Evolutionary conservation across 2,888 invertebrate species (phyloP).

Genomic region (Lingula anatina): DNA sequence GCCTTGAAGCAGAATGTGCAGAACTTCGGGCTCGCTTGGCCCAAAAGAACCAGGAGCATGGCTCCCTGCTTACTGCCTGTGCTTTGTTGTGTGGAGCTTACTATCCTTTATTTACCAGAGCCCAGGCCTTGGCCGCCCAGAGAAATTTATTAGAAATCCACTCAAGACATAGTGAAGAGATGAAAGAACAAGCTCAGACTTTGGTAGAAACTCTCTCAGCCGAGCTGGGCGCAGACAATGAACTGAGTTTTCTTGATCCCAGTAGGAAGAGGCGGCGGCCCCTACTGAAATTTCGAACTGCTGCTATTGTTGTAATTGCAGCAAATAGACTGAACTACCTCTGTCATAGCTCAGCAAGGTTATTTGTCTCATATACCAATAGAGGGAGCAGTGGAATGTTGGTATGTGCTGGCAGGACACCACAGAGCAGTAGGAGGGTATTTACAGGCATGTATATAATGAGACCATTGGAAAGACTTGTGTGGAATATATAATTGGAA

Average conservation of each 20-base stretch:
- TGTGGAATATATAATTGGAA: no score
- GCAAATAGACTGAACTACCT: conserved; percentile 34
- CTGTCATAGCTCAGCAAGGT: no score
- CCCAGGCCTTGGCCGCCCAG: conserved; percentile 24
- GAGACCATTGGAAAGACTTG: no score
- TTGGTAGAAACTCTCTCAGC: conserved; percentile 24
- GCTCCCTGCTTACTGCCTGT: conserved; percentile 33
- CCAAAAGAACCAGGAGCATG: conserved; percentile 25
- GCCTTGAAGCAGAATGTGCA: conserved; percentile 37
- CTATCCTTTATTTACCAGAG: conserved; percentile 30
- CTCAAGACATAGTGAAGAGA: conserved; percentile 29
- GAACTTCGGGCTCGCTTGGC: conserved; percentile 29
- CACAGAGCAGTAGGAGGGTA: no score
- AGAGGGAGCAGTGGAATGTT: conserved; percentile 28
- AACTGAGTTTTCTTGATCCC: background rate
- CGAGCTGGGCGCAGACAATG: conserved; percentile 15
- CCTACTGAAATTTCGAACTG: conserved; percentile 33
- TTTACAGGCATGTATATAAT: no score
- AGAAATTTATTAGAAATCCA: conserved; percentile 36
- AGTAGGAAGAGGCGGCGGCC: conserved; percentile 17
- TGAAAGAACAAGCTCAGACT: conserved; percentile 29
- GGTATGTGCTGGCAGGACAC: conserved; percentile 37
- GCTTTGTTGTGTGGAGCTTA: conserved; percentile 42
- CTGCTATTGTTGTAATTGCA: conserved; percentile 39
- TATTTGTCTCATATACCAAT: no score